Base-by-base conservation (phyloP, 2,797 vertebrate genomes). In the Tragopan temminckii region DNA sequence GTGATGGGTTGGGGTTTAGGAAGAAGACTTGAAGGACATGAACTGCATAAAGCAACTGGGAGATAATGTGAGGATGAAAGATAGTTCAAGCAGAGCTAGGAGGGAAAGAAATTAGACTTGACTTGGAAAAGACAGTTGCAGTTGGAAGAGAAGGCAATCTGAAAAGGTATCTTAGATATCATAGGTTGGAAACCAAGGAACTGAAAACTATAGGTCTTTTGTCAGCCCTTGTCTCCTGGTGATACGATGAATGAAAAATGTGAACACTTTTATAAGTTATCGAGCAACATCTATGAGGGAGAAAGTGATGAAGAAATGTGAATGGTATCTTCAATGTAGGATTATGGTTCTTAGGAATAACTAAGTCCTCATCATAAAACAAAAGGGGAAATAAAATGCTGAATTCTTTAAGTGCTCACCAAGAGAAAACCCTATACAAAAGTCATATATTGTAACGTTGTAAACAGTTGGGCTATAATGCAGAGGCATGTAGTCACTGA, bases 231-330 rank as follows among this genome's bases (percentile, higher is more conserved):
- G 11, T 80, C 25, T 80, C n/a, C 7, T 4, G 7, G 5, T 62
- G 55, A 7, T 7, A 0, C 50, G 80, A 4, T 53, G 36, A 66
- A 80, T 61, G 40, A 76, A 84, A 67, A 59, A 35, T 2, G 12
- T 25, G 13, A 57, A 46, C 1, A 5, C 29, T 63, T 84, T 81
- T 20, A 1, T 40, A 72, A 74, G 25, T 66, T 92, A 36, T 88
- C 7, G 6, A 69, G 11, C 8, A 15, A 19, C 66, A 12, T 36
- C 2, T 55, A 8, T 43, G n/a, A 64, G 13, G 0, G 2, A 77
- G 77, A 88, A 77, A 82, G 0, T 14, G 57, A 19, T 42, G 23
- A 69, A 72, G 48, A 77, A 90, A 71, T 40, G 3, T 76, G 42
- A 92, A 33, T 53, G 2, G 3, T 80, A 15, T 45, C n/a, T 80